These are phyloP conservation scores for Drosophila siamana DNA, from an alignment of 2,888 invertebrate species.

Conservation along the genomic window DNA sequence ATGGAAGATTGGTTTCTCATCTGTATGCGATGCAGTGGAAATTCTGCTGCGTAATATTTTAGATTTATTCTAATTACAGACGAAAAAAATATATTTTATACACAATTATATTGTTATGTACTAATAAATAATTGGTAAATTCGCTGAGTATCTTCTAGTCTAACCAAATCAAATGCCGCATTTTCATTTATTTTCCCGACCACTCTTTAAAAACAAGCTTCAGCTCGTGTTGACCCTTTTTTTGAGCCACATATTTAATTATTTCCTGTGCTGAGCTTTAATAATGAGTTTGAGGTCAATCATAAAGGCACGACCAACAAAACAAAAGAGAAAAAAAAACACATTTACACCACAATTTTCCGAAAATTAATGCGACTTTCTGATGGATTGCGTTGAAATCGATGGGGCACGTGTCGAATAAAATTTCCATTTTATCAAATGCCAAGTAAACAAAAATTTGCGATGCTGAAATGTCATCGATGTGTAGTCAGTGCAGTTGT, in stretches of 20 bases:
- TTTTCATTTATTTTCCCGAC: not conserved
- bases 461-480: not conserved
- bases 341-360: not conserved
- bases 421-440: not conserved
- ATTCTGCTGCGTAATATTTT: too few species aligned
- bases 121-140: too few species aligned
- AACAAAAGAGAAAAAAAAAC: not conserved
- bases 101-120: too few species aligned
- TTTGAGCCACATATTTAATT: conserved; percentile 20
- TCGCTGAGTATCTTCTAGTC: not conserved
- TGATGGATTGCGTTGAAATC: not conserved
- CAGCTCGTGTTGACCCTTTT: not conserved
- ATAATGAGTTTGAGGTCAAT: conserved; percentile 12
- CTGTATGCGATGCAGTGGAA: too few species aligned
- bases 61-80: too few species aligned
- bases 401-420: conserved; percentile 8
- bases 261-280: conserved; percentile 15
- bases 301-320: not conserved
- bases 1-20: too few species aligned
- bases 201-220: conserved; percentile 2
- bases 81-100: too few species aligned
- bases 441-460: not conserved
- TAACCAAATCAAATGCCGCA: not conserved
- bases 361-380: not conserved
- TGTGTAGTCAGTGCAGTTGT: not conserved